A percentile compares a stretch with the other conserved stretches of the same genome.
These are phyloP conservation scores for Cataglyphis hispanica DNA, from an alignment of 1,140 invertebrate species.

Conservation along the genomic window DNA sequence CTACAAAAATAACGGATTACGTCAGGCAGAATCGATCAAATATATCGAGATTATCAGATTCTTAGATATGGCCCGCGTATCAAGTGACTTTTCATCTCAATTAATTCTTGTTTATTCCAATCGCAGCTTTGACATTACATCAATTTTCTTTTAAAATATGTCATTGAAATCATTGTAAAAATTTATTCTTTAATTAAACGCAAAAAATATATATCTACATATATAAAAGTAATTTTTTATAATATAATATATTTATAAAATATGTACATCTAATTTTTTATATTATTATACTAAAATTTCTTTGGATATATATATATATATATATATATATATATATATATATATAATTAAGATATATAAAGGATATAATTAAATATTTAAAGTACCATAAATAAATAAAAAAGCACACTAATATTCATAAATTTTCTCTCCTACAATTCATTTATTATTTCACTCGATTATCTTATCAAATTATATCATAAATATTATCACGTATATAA, in stretches of 20 bases:
- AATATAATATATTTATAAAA: neutral
- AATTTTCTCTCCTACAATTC: neutral
- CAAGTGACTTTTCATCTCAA: neutral
- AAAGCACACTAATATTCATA: neutral
- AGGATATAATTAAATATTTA: neutral
- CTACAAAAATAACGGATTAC: conserved; percentile 39
- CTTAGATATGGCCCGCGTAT: neutral
- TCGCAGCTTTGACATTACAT: neutral
- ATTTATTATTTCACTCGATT: neutral
- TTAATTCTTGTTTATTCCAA: neutral
- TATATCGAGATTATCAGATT: conserved; percentile 38
- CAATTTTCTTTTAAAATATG: neutral
- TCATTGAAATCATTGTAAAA: neutral
- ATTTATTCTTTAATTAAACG: conserved; percentile 2
- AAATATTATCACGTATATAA: neutral
- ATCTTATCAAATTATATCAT: neutral
- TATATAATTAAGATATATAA: no score
- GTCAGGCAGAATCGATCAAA: conserved; percentile 12
- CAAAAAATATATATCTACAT: neutral
- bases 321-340: no score
- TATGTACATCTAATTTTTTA: neutral
- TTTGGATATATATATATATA: no score
- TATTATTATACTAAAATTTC: neutral
- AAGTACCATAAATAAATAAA: neutral
- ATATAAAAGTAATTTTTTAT: neutral